Base-by-base conservation (phyloP, 2,888 invertebrate genomes). In the Brachylomia viminalis region DNA sequence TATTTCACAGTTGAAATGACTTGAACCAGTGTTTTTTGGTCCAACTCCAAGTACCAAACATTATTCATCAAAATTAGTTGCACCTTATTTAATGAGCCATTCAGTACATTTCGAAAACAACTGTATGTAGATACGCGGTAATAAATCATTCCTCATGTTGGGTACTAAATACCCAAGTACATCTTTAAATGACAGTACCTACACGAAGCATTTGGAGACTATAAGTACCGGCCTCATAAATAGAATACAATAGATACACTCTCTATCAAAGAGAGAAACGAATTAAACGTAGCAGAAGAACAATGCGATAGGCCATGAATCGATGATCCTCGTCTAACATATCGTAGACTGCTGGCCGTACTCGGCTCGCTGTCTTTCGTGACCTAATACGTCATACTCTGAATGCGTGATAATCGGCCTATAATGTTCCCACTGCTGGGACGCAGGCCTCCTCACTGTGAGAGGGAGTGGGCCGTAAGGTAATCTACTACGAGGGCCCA, bases 11-110 rank as follows among this genome's bases (percentile, higher is more conserved):
- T 77, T 72, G 11, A 3, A 70, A 76, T 76, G 11, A 72, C 49
- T 65, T 64, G 7, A 72, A 27, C 64, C 33, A 42, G 15, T 49
- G 71, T 64, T 56, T 76, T 47, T 72, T 77, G 56, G 72, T 77
- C 45, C 23, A 52, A 52, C 20, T 78, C 52, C 78, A 78, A 72
- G 52, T 72, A 72, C 77, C 58, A 64, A 77, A 77, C 23, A 72
- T 13, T 58, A 65, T 58, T 64, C 72, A 64, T 77, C 30, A 56
- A 77, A 56, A 77, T 72, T 56, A 1, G 77, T 47, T 69, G n/a
- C 38, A 56, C 38, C 64, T 77, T 45, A 64, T 65, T 71, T 77
- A 52, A 20, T 11, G 33, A 65, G 33, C 17, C 20, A 52, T 71
- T 72, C 54, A n/a, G 38, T 64, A 45, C 52, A 56, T 65, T 72